These are phyloP conservation scores for Procambarus clarkii DNA, from an alignment of 1,140 invertebrate species.

Conservation along the genomic window DNA sequence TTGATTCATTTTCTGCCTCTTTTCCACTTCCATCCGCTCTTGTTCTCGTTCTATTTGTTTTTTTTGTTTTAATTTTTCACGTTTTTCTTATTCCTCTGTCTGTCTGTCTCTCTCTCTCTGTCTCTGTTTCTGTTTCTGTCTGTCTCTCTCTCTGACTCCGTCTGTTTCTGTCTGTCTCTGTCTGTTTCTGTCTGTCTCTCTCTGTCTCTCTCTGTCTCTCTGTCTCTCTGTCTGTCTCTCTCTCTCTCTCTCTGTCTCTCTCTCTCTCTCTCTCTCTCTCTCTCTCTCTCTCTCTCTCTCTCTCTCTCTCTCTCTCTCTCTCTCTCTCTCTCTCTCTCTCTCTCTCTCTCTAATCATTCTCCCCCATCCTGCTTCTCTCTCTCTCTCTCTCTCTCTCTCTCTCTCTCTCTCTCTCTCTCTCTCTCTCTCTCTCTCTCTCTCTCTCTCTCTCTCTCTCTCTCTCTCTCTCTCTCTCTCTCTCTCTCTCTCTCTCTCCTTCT, in stretches of 20 bases:
- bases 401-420: too few relatives aligned
- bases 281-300: neutral
- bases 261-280: neutral
- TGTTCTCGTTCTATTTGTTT: constrained; percentile 20
- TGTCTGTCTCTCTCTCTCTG: constrained; percentile 21
- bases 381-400: too few relatives aligned
- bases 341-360: too few relatives aligned
- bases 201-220: constrained; percentile 7
- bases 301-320: constrained; percentile 16
- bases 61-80: neutral
- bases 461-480: constrained; percentile 15
- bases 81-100: neutral
- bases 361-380: too few relatives aligned
- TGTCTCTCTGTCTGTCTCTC: constrained; percentile 39
- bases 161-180: constrained; percentile 19
- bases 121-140: too few relatives aligned
- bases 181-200: neutral
- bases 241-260: constrained; percentile 30
- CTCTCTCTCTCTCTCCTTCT: neutral
- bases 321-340: too few relatives aligned
- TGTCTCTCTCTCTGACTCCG: constrained; percentile 3
- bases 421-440: constrained; percentile 4
- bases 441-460: constrained; percentile 48
- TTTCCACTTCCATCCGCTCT: constrained; percentile 5
- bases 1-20: constrained; percentile 15